Evolutionary conservation across 2,113 vertebrate genomes (phyloP).

Genomic region (Amblyopsis rosae): DNA sequence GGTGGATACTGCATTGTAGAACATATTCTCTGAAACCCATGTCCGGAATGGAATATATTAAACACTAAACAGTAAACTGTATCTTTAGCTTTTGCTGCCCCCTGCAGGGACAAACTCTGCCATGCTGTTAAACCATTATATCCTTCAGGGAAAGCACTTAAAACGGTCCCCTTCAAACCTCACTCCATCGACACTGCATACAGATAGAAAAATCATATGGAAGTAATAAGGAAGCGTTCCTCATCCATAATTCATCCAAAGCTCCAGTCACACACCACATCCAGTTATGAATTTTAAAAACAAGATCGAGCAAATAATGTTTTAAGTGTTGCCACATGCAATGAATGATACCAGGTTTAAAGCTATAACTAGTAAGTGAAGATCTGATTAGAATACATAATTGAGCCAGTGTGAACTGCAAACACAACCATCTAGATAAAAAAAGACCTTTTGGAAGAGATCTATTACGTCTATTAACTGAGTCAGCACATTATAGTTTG

Average conservation of each 20-base stretch:
- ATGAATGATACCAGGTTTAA: not conserved
- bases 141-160: not conserved
- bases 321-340: not conserved
- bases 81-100: slow-evolving; percentile 1
- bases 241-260: not conserved
- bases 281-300: not conserved
- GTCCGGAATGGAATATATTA: not conserved
- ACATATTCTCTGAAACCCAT: not conserved
- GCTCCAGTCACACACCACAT: not conserved
- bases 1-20: not conserved
- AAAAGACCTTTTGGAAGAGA: not conserved
- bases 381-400: not conserved
- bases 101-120: slow-evolving; percentile 6
- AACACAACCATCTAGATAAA: not conserved
- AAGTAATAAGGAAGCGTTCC: not conserved
- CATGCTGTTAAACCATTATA: not conserved
- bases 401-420: not conserved
- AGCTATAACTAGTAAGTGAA: not conserved
- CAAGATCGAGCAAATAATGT: not conserved
- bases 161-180: not conserved
- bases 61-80: not conserved
- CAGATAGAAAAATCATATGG: not conserved
- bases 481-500: not conserved
- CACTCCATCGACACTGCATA: not conserved
- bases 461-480: not conserved